Conservation (phyloP, 2,113 vertebrate genomes). For the Periophthalmodon schlosseri region DNA sequence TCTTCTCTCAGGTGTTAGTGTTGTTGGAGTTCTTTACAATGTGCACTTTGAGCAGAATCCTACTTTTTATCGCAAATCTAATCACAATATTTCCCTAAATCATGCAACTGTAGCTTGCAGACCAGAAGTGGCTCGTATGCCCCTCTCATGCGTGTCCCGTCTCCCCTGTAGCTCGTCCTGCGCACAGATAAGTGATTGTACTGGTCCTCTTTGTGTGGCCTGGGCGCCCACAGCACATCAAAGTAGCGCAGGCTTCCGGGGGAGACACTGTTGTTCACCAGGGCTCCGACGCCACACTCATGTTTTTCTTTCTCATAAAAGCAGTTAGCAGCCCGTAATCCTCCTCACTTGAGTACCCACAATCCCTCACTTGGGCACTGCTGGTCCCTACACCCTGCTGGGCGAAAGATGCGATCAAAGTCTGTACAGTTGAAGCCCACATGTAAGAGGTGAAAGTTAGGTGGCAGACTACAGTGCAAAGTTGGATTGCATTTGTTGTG, state of each 20-base stretch:
- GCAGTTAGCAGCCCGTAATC: slow-evolving; percentile 58
- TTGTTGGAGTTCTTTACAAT: too few relatives aligned
- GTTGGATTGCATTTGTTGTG: background rate
- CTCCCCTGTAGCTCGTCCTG: slow-evolving; percentile 39
- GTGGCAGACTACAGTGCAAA: slow-evolving; percentile 2
- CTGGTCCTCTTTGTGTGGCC: slow-evolving; percentile 76
- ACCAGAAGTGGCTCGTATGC: slow-evolving; percentile 10
- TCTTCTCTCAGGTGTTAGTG: too few relatives aligned
- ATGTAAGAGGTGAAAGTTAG: slow-evolving; percentile 73
- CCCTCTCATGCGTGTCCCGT: slow-evolving; percentile 34
- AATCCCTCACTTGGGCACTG: slow-evolving; percentile 29
- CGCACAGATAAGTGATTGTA: slow-evolving; percentile 83
- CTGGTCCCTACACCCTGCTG: slow-evolving; percentile 66
- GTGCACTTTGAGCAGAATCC: too few relatives aligned
- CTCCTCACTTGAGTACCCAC: slow-evolving; percentile 48
- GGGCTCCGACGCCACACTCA: slow-evolving; percentile 41
- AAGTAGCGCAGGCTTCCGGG: slow-evolving; percentile 71
- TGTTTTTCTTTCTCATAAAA: slow-evolving; percentile 57
- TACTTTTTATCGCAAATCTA: too few relatives aligned
- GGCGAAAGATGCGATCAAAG: slow-evolving; percentile 67
- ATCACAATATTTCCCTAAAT: too few relatives aligned
- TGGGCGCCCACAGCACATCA: slow-evolving; percentile 75
- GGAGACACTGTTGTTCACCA: slow-evolving; percentile 58
- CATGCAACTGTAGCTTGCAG: background rate
- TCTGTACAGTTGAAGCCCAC: slow-evolving; percentile 25